Evolutionary conservation across 2,113 vertebrate genomes (phyloP).

Genomic region (Thymallus thymallus): DNA sequence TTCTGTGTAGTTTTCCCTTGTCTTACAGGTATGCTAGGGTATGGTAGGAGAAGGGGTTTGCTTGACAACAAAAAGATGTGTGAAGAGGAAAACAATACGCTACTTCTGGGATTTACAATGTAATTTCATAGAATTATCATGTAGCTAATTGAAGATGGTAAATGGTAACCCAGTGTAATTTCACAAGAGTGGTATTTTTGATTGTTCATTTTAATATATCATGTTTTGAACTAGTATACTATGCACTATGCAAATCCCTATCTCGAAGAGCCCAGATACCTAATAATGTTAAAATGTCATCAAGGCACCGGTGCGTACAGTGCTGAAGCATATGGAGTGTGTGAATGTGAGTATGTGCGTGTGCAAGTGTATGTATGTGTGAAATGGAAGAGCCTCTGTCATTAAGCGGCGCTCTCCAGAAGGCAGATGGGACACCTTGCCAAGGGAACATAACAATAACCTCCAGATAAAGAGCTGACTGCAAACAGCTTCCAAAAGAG

Average conservation of each 20-base stretch:
- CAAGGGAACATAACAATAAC: constrained; percentile 57
- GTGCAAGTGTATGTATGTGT: constrained; percentile 6
- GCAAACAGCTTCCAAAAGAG: constrained; percentile 52
- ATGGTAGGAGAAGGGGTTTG: background rate
- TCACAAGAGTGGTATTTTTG: background rate
- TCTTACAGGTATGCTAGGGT: background rate
- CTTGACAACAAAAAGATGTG: background rate
- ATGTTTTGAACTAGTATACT: background rate
- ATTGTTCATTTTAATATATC: background rate
- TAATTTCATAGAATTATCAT: background rate
- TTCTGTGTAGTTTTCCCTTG: constrained; percentile 1
- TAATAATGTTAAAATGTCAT: constrained; percentile 13
- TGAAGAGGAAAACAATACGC: background rate
- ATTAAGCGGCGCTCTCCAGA: constrained; percentile 50
- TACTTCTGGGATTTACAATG: background rate
- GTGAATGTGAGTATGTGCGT: constrained; percentile 12
- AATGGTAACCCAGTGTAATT: background rate
- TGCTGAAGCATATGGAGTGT: constrained; percentile 14
- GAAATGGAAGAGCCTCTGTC: constrained; percentile 37
- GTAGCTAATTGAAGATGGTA: background rate
- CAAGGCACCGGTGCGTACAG: constrained; percentile 5
- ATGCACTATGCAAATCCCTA: background rate
- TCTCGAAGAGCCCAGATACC: background rate
- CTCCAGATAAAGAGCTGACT: constrained; percentile 52
- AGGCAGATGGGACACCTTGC: constrained; percentile 55